phyloP scores from a whole-genome alignment of 1,140 invertebrate species.

The Oscheius sp. region DNA sequence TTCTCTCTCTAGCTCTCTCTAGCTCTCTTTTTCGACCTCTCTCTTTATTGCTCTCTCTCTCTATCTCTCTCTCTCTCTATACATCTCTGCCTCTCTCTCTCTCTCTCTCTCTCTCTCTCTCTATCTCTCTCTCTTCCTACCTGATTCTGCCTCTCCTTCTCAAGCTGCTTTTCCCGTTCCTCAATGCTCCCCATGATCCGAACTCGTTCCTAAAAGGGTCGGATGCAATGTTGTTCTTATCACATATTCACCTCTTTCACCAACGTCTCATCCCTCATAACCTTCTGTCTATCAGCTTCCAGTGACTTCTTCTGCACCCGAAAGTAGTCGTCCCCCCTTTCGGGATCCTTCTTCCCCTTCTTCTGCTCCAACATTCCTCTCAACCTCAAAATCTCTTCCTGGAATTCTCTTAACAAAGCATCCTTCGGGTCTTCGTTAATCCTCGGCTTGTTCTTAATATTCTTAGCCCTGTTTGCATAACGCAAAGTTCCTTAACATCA shows the following conservation, averaged over 20 bases:
- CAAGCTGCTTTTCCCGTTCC: slow-evolving; percentile 2
- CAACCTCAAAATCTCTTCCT: slow-evolving; percentile 62
- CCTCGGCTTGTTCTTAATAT: slow-evolving; percentile 90
- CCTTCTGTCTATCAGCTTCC: slow-evolving; percentile 15
- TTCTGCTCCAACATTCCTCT: slow-evolving; percentile 60
- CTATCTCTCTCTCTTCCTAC: no score
- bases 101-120: no score
- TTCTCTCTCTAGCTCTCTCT: no score
- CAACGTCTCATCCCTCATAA: slow-evolving; percentile 21
- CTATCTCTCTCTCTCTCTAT: no score
- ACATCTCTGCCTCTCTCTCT: no score
- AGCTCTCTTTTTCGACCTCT: no score
- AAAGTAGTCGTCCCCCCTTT: slow-evolving; percentile 22
- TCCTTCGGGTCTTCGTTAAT: slow-evolving; percentile 95
- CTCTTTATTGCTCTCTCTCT: no score
- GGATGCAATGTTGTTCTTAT: neutral
- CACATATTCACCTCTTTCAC: slow-evolving; percentile 7
- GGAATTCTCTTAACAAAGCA: slow-evolving; percentile 80
- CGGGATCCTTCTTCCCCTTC: slow-evolving; percentile 53
- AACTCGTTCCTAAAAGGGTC: neutral
- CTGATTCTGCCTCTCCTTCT: slow-evolving; percentile 17
- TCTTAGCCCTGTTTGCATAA: slow-evolving; percentile 89
- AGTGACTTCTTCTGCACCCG: neutral
- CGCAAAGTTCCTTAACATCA: slow-evolving; percentile 80
- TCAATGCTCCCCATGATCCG: slow-evolving; percentile 13